Evolutionary conservation across 2,888 invertebrate genomes (phyloP), one percentile per base, ranked within the genome.

Genomic region (Diaprepes abbreviatus): DNA sequence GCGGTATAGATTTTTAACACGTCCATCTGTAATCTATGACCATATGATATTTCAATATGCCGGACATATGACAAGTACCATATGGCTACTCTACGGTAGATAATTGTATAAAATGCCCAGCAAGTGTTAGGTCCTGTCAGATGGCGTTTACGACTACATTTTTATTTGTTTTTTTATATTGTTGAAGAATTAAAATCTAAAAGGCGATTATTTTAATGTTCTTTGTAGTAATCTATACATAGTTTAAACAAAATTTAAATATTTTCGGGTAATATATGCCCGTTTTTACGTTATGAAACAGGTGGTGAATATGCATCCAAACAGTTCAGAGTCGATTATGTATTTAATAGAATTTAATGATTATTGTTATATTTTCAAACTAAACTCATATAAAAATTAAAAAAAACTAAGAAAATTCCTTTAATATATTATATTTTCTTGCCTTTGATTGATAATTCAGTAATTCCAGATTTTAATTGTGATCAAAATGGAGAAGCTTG

Each of bases 1-100:
- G 55, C 24, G 55, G 55, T 55, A 38, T 24, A 55, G 36, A 55
- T 55, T 55, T 55, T 55, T 55, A 55, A 55, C 55, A 24, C 55
- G 28, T 28, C 24, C 40, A 40, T 24, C 24, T 40, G 10, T 58
- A 31, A 2, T 43, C 31, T 59, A 59, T 17, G 59, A 59, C 59
- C 59, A 59, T 59, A 45, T 60, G 59, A 45, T 43, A 48, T 12
- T 48, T 58, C 21, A 43, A 40, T 28, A 24, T 58, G 40, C 40
- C 21, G 55, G 55, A 19, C 55, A 36, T 38, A 55, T 36, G 55
- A 55, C 55, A n/a, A 57, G 38, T 7, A 35, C 31, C 59, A 60
- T 48, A 60, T 60, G 59, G 59, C n/a, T 35, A 35, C 28, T 50
- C 48, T 50, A 50, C 12, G 28, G 28, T 50, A 50, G 48, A 50